Evolutionary conservation across 92 coral and sea anemone genomes (phyloP).

Genomic region (Parazoanthus darwini): DNA sequence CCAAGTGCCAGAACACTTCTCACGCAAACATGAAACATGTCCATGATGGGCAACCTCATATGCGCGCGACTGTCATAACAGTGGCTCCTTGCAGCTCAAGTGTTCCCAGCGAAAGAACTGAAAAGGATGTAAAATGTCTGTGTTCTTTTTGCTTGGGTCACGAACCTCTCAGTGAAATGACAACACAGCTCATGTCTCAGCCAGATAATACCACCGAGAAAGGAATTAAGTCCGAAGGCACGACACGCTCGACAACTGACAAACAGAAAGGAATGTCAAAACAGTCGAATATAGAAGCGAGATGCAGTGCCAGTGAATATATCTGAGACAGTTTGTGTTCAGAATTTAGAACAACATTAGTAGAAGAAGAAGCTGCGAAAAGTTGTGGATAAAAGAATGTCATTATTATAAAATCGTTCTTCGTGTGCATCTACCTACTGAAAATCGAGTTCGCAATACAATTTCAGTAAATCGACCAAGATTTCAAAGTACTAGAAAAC

Average conservation of each 20-base stretch:
- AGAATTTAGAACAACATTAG: no score
- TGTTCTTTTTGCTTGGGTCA: conserved; percentile 34
- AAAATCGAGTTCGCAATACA: no score
- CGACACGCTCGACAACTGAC: neutral
- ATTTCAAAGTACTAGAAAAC: no score
- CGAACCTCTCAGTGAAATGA: conserved; percentile 17
- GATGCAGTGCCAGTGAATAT: neutral
- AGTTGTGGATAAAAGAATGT: neutral
- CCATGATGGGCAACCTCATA: neutral
- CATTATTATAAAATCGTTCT: no score
- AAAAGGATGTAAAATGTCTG: conserved; percentile 20
- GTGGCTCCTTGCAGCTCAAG: conserved; percentile 27
- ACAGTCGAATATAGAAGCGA: neutral
- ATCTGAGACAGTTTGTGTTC: neutral
- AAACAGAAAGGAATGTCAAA: neutral
- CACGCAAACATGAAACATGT: neutral
- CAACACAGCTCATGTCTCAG: neutral
- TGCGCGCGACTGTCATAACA: conserved; percentile 10
- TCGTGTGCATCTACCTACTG: no score
- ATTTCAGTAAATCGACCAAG: no score
- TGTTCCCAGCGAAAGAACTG: neutral
- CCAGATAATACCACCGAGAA: neutral
- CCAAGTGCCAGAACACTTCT: neutral
- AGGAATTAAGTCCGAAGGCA: neutral
- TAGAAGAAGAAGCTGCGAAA: no score